Percentiles rank a stretch among this genome's conserved stretches.
Conservation (phyloP, 1,140 invertebrate species). For the Planococcus citri region DNA sequence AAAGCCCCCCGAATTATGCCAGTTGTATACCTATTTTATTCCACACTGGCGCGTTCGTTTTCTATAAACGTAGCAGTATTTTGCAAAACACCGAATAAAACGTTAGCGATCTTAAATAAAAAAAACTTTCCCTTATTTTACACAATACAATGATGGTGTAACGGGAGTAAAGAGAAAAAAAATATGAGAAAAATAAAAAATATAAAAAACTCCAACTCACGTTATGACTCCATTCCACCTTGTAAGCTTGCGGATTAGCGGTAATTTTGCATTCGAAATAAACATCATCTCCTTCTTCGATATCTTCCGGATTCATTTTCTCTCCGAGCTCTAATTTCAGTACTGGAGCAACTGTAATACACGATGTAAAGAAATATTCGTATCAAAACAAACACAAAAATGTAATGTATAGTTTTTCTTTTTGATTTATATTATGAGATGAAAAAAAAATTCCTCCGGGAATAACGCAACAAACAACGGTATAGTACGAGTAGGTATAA, state of each 20-base stretch:
- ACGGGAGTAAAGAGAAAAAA: no score
- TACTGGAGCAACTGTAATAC: constrained; percentile 56
- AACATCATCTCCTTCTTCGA: constrained; percentile 79
- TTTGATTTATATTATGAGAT: constrained; percentile 16
- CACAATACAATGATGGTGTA: no score
- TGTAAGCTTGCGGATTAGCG: constrained; percentile 72
- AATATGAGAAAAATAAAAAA: constrained; percentile 2
- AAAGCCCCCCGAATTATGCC: no score
- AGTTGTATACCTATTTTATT: no score
- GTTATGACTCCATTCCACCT: constrained; percentile 83
- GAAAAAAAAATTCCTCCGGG: not conserved
- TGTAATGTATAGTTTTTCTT: constrained; percentile 15
- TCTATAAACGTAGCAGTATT: no score
- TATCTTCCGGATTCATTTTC: constrained; percentile 74
- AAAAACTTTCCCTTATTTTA: no score
- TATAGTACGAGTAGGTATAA: not conserved
- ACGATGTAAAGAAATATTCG: not conserved
- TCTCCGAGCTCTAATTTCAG: constrained; percentile 59
- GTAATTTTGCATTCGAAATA: constrained; percentile 79
- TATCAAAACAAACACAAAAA: not conserved
- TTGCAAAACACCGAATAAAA: no score
- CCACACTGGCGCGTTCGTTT: no score
- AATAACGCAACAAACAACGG: not conserved
- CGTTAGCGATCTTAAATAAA: no score
- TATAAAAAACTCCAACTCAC: constrained; percentile 45